A percentile compares a stretch with the other conserved stretches of the same genome.
These are phyloP conservation scores for Chymomyza procnemis DNA, from an alignment of 2,888 invertebrate genomes.

Conservation along the genomic window DNA sequence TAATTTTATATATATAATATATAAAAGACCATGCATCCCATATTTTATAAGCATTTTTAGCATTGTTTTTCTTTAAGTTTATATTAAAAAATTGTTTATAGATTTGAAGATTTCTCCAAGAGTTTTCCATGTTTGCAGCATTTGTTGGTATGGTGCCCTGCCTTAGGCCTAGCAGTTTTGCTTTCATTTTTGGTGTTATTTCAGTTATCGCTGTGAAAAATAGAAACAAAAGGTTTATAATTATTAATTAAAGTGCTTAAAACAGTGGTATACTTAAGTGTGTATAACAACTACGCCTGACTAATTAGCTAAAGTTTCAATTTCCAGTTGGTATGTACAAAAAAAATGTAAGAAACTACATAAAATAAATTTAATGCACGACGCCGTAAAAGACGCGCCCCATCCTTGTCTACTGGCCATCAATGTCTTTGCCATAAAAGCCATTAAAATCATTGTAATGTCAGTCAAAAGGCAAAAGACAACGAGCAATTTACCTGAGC, in stretches of 20 bases:
- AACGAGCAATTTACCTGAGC: conserved; percentile 15
- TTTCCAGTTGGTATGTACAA: conserved; percentile 33
- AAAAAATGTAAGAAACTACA: conserved; percentile 15
- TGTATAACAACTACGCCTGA: background rate
- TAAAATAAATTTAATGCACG: conserved; percentile 52
- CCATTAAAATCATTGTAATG: conserved; percentile 73
- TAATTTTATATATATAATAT: background rate
- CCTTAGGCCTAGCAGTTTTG: background rate
- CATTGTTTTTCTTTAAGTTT: background rate
- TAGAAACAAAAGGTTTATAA: background rate
- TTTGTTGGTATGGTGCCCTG: background rate
- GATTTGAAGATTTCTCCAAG: background rate
- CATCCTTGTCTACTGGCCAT: conserved; percentile 29
- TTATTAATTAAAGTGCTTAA: too few species aligned
- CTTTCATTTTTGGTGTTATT: background rate
- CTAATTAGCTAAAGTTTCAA: conserved; percentile 51
- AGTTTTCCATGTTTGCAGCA: background rate
- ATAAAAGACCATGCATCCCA: background rate
- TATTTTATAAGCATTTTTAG: background rate
- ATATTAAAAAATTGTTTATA: background rate
- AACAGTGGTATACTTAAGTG: too few species aligned
- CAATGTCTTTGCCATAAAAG: conserved; percentile 45
- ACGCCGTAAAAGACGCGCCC: conserved; percentile 49
- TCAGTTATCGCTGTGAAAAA: conserved; percentile 2
- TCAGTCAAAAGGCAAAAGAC: conserved; percentile 53